Evolutionary conservation across 2,797 vertebrate species (phyloP), one percentile per base, ranked within the genome.

Genomic region (Caiman crocodilus): DNA sequence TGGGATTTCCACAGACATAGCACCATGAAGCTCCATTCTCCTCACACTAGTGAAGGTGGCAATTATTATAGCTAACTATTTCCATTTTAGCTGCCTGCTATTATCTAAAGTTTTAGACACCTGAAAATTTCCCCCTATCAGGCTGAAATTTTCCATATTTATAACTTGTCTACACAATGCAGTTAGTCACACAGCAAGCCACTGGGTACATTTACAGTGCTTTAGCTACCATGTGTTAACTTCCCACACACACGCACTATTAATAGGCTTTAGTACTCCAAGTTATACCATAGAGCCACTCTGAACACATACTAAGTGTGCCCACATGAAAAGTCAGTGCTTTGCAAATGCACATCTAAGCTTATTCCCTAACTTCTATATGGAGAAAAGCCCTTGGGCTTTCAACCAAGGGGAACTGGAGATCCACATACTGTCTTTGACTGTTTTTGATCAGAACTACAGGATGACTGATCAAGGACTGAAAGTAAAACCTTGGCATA

Each of bases 251-350:
- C 32, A 2, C n/a, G n/a, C 58, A 3, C 64, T 94, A 79, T 83
- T 2, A 0, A 80, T 0, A 0, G 1, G 2, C 28, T 5, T 21
- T 21, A 56, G 18, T 7, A 1, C 42, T 50, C 5, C 13, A 63
- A 76, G 58, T 2, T 30, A 77, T 0, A 7, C 78, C 67, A 14
- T 14, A 42, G 93, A 58, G 15, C 16, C 28, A 1, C 14, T 83
- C n/a, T 12, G 4, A 0, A 56, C 0, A 2, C 55, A 2, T 1
- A 5, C 23, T 28, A 8, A 14, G 1, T 61, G 83, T 2, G 0
- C 2, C 6, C 0, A 2, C 28, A 4, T 0, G 5, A 13, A 0
- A 21, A 2, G 14, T 14, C 1, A 10, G 26, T 3, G 1, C 1
- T 30, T 10, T 50, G 14, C 1, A 35, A 60, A 5, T 1, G 17